A percentile compares a stretch with the other conserved stretches of the same genome.
Conservation (phyloP, 2,888 invertebrate species). For the Pristionchus entomophagus region DNA sequence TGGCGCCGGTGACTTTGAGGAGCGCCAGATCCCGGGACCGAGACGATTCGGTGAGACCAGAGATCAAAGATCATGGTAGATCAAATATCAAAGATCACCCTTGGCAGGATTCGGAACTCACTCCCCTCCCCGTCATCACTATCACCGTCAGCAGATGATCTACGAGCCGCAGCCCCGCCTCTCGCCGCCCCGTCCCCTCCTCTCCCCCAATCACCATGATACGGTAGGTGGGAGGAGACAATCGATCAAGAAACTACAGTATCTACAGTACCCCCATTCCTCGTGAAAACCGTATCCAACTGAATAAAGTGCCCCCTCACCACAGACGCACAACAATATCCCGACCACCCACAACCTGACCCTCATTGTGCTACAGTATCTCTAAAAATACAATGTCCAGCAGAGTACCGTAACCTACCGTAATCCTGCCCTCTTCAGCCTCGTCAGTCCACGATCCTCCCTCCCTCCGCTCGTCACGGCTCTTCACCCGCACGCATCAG, state of each 20-base stretch:
- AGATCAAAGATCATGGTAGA: background rate
- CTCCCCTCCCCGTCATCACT: background rate
- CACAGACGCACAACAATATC: no score
- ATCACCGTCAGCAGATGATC: background rate
- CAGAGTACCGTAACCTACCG: no score
- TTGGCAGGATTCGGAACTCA: constrained; percentile 23
- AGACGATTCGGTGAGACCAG: constrained; percentile 20
- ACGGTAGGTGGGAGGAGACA: constrained; percentile 3
- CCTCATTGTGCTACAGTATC: no score
- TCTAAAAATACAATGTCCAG: no score
- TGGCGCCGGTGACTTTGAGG: constrained; percentile 11
- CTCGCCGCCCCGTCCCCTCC: constrained; percentile 17
- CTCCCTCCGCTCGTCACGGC: background rate
- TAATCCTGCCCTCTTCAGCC: background rate
- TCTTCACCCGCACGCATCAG: background rate
- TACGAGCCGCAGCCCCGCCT: background rate
- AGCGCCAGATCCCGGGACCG: constrained; percentile 24
- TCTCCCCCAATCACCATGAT: background rate
- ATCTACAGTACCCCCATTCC: no score
- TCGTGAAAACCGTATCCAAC: no score
- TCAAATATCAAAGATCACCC: background rate
- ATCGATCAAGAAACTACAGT: no score
- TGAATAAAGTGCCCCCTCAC: no score
- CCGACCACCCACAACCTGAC: no score
- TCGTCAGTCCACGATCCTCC: background rate